Base-by-base conservation (phyloP, 2,797 vertebrate species). In the Miichthys miiuy region DNA sequence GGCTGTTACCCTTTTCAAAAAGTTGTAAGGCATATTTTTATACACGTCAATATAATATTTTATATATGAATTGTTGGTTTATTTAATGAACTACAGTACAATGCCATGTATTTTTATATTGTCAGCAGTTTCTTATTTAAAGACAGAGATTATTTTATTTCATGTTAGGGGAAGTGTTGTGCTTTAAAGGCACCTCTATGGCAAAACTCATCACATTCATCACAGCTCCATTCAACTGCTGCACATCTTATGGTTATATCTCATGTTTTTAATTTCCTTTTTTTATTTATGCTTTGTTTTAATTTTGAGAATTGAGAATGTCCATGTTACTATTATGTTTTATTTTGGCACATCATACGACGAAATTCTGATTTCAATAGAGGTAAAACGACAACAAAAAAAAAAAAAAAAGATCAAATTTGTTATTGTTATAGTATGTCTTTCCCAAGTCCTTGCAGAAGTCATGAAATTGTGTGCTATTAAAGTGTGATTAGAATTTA, bases 91-190 rank as follows among this genome's bases (percentile, higher is more conserved):
- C 93, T 95, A 95, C 93, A 91, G 91, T 94, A 95, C 92, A 93
- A 91, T 95, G 92, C 92, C 95, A 95, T 96, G 94, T 96, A 96
- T 96, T 96, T 96, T 96, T 96, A 95, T 96, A 96, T 95, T 95
- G 91, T 93, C 89, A 94, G 92, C 94, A 92, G 94, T 94, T 95
- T 93, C 88, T 92, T 92, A 92, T 95, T 95, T 95, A 94, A 94
- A 92, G 84, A 95, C 89, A 92, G 88, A 91, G 92, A 90, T 92
- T 92, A 92, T 94, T 95, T 95, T 94, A 93, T 93, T 93, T 95
- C 91, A 92, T 91, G 84, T 88, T 84, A 79, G 87, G 80, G 85
- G 72, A 93, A 85, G 87, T 86, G 75, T 87, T 85, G 83, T 88
- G 88, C 86, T 90, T 91, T 84, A 68, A 77, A 81, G 81, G 88